phyloP scores from a whole-genome alignment of 2,797 vertebrate species.

The Poeciliopsis turneri region DNA sequence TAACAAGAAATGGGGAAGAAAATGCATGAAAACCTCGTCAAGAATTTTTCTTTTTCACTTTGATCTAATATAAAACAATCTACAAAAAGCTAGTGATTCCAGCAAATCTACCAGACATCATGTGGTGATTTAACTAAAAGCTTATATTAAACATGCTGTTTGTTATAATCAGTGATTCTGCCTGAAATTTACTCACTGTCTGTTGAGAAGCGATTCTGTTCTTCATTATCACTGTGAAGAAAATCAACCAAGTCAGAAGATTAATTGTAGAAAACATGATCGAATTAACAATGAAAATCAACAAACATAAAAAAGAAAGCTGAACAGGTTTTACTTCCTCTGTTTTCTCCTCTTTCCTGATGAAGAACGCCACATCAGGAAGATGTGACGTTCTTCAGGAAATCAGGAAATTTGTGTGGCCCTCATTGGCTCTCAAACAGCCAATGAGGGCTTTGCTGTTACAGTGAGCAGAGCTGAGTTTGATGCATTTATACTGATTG shows the following conservation, averaged over 20 bases:
- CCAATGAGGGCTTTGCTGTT: too few species aligned
- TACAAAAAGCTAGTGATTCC: not conserved
- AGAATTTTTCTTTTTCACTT: not conserved
- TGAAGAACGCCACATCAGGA: not conserved
- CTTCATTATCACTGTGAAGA: not conserved
- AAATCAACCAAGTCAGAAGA: not conserved
- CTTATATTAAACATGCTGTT: not conserved
- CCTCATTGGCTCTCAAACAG: too few species aligned
- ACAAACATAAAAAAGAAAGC: not conserved
- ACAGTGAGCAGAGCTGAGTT: not conserved
- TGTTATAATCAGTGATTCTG: not conserved
- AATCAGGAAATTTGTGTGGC: too few species aligned
- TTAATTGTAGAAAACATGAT: not conserved
- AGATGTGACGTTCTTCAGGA: too few species aligned
- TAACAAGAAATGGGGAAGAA: too few species aligned
- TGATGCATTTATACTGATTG: too few species aligned
- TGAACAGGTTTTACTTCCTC: not conserved
- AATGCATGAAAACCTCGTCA: not conserved
- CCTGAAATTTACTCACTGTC: not conserved
- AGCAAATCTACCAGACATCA: not conserved
- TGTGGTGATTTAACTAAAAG: not conserved
- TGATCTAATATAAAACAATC: not conserved
- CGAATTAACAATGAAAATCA: not conserved
- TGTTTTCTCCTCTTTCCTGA: not conserved
- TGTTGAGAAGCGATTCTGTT: not conserved